Evolutionary conservation across 2,113 vertebrate species (phyloP), one percentile per base, ranked within the genome.

Genomic region (Oreochromis aureus): DNA sequence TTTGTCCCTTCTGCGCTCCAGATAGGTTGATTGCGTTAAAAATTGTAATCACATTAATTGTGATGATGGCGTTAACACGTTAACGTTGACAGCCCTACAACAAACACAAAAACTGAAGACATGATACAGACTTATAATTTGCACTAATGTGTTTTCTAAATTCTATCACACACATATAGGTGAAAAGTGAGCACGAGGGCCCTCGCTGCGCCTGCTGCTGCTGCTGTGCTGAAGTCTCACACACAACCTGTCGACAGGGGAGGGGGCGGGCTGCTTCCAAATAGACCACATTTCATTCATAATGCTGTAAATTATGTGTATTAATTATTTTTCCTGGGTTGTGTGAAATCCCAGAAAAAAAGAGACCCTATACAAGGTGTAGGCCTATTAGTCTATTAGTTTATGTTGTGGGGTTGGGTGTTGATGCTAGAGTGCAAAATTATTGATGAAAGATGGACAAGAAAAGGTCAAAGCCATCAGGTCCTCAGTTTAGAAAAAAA

Each of bases 1-100:
- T 61, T 10, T 6, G 58, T 61, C 27, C 0, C 58, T 61, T 61
- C 58, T 34, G 30, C 10, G 58, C 30, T 61, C 15, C 58, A 0
- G 58, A 61, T 32, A 0, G 0, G 58, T 32, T 6, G 30, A 10
- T 61, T 59, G 1, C 1, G 13, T 59, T 61, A 18, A 18, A 61
- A 61, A 6, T 61, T 61, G 27, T 61, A 61, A 61, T 32, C 58
- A 61, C 13, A 0, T 30, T 30, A 58, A 58, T 58, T 3, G 0
- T 0, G 56, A 58, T 16, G 56, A 58, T 2, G 2, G 24, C 0
- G 1, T 58, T 58, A 58, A 58, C 1, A 7, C 9, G 27, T 59
- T 59, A 32, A 59, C 13, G 16, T 32, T 59, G 5, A 16, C 7
- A 59, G 13, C 27, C 56, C 13, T 18, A 59, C 27, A 59, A 16